These are phyloP conservation scores for Tetranychus cinnabarinus DNA, from an alignment of 1,140 invertebrate species.

Conservation along the genomic window DNA sequence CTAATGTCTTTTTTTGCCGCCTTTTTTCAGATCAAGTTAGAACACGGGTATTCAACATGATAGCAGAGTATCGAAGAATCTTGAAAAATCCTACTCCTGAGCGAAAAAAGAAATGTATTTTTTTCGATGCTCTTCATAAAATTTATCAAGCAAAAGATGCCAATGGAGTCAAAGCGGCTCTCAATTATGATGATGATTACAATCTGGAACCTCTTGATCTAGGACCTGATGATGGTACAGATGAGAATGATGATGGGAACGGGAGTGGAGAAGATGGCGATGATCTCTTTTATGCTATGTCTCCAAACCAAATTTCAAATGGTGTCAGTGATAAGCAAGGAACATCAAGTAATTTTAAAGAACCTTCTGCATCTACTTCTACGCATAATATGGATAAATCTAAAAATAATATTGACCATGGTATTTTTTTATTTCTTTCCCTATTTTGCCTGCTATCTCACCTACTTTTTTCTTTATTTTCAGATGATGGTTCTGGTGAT, in stretches of 20 bases:
- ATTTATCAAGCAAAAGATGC: conserved; percentile 10
- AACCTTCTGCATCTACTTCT: not conserved
- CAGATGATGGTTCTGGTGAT: not conserved
- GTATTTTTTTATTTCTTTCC: too few species aligned
- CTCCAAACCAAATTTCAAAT: not conserved
- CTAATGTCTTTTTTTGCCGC: not conserved
- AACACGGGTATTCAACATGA: conserved; percentile 11
- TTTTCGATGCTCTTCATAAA: conserved; percentile 9
- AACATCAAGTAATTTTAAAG: not conserved
- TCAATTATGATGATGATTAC: conserved; percentile 8
- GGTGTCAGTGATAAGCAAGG: not conserved
- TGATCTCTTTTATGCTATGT: conserved; percentile 6
- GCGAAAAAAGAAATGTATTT: conserved; percentile 10
- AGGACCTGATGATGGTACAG: not conserved
- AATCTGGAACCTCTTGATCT: not conserved
- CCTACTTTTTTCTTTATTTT: not conserved
- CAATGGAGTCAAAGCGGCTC: not conserved
- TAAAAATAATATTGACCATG: not conserved
- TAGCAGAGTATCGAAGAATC: conserved; percentile 10
- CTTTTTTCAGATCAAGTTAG: conserved; percentile 8
- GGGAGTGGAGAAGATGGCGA: conserved; percentile 1
- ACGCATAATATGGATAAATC: not conserved
- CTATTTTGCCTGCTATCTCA: too few species aligned
- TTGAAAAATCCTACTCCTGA: conserved; percentile 9
- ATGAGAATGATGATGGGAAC: not conserved